phyloP scores from a whole-genome alignment of 2,888 invertebrate species.

The Mesorhabditis belari region DNA sequence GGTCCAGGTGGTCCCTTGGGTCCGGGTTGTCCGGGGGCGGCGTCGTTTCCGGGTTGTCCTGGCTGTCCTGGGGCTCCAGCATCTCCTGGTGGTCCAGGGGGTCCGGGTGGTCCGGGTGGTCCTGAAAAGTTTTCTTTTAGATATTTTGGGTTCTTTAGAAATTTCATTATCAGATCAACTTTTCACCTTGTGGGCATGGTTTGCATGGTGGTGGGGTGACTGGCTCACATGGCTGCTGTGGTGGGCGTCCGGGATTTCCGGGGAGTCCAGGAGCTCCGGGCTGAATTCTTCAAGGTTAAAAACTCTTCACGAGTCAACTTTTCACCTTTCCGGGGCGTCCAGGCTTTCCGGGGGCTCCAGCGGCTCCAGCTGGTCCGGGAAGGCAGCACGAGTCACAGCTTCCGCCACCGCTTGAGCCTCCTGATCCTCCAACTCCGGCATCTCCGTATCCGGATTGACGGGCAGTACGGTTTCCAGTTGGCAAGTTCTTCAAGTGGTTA shows the following conservation, averaged over 20 bases:
- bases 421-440: conserved; percentile 20
- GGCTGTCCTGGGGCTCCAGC: conserved; percentile 38
- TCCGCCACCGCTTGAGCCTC: conserved; percentile 16
- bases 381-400: conserved; percentile 46
- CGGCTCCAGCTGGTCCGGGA: conserved; percentile 33
- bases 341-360: conserved; percentile 30
- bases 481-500: conserved; percentile 26
- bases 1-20: conserved; percentile 22
- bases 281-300: not conserved
- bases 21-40: conserved; percentile 31
- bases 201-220: conserved; percentile 43
- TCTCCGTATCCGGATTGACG: conserved; percentile 35
- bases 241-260: conserved; percentile 39
- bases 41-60: conserved; percentile 37
- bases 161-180: too few relatives aligned
- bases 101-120: conserved; percentile 38
- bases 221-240: conserved; percentile 44
- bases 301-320: not conserved
- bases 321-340: conserved; percentile 29
- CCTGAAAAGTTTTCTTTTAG: conserved; percentile 13
- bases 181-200: conserved; percentile 40
- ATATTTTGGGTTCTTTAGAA: conserved; percentile 31
- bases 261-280: conserved; percentile 37
- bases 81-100: conserved; percentile 36
- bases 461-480: conserved; percentile 33